phyloP scores from a whole-genome alignment of 2,113 vertebrate genomes.

The Thalassarche chlororhynchos region DNA sequence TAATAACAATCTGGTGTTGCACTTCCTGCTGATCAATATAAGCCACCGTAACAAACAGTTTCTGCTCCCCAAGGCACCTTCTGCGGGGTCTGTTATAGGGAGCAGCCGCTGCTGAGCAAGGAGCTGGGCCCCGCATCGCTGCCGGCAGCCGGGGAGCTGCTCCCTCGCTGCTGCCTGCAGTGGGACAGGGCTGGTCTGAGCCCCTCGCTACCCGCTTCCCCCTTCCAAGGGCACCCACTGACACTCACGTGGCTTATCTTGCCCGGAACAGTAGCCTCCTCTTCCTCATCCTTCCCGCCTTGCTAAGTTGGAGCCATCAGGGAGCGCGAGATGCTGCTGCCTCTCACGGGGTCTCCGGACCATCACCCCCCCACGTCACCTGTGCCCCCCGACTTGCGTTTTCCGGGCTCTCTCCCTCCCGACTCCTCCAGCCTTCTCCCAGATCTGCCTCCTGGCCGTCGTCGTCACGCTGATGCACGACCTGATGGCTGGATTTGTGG shows the following conservation, averaged over 20 bases:
- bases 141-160: neutral
- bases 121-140: neutral
- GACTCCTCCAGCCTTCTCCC: neutral
- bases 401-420: neutral
- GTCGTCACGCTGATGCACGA: too few relatives aligned
- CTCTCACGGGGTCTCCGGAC: neutral
- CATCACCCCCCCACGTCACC: neutral
- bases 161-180: neutral
- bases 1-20: accelerated
- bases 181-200: accelerated
- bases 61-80: neutral
- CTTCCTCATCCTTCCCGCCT: neutral
- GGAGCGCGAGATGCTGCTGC: neutral
- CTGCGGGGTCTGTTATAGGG: accelerated
- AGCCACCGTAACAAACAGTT: neutral
- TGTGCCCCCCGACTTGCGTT: too few relatives aligned
- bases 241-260: neutral
- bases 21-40: neutral
- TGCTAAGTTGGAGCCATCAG: accelerated
- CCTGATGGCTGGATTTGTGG: neutral
- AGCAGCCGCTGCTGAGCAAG: accelerated
- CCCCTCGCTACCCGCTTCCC: neutral
- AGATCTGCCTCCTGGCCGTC: neutral
- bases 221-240: neutral
- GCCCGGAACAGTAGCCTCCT: neutral